Evolutionary conservation across 1,140 invertebrate genomes (phyloP).

Genomic region (Carposina sasakii): DNA sequence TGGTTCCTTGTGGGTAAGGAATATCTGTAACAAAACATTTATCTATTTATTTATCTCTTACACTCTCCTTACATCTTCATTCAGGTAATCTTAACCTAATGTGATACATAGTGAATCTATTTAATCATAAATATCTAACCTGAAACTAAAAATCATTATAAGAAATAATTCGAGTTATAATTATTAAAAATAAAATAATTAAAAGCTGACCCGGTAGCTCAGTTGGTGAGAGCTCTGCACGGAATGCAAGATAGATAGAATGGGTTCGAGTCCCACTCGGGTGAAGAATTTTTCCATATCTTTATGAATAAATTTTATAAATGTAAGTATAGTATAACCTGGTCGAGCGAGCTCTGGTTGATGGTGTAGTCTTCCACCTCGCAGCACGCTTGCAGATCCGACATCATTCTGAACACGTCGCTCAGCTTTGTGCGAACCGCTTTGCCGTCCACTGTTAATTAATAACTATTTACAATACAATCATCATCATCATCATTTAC

Average conservation of each 20-base stretch:
- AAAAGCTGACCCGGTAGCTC: not conserved
- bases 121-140: not conserved
- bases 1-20: slow-evolving; percentile 47
- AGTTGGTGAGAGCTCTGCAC: not conserved
- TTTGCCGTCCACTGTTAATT: slow-evolving; percentile 38
- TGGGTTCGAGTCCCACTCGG: no score
- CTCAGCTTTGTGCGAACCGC: slow-evolving; percentile 71
- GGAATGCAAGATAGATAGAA: not conserved
- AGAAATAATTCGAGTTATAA: not conserved
- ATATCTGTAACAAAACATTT: slow-evolving; percentile 37
- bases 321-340: slow-evolving; percentile 68
- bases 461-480: not conserved
- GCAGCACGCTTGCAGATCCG: slow-evolving; percentile 71
- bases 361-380: slow-evolving; percentile 83
- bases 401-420: slow-evolving; percentile 77
- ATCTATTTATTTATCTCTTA: not conserved
- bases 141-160: not conserved
- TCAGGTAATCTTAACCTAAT: not conserved
- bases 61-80: not conserved
- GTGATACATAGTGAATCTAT: not conserved
- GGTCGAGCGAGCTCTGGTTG: slow-evolving; percentile 85
- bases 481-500: not conserved
- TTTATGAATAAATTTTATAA: not conserved
- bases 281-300: not conserved
- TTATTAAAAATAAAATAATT: not conserved